A percentile compares a stretch with the other conserved stretches of the same genome.
Conservation (phyloP, 2,888 invertebrate species). For the Mayetiola destructor region DNA sequence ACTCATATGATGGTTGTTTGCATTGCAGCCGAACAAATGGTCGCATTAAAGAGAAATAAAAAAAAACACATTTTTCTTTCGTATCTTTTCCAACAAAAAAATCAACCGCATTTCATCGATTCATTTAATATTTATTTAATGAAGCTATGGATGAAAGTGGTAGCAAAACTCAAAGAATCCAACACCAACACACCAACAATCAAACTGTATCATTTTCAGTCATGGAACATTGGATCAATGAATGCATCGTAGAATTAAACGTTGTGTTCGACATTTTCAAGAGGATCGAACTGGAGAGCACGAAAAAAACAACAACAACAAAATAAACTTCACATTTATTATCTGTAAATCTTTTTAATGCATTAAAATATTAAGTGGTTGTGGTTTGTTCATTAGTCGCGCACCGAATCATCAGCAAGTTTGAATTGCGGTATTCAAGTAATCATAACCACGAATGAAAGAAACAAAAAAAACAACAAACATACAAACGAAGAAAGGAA, state of each 20-base stretch:
- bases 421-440: background rate
- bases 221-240: too few relatives aligned
- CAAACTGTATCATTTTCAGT: too few relatives aligned
- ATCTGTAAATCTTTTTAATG: constrained; percentile 10
- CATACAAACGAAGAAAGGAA: background rate
- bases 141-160: background rate
- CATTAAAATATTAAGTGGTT: constrained; percentile 13
- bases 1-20: too few relatives aligned
- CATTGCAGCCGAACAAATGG: too few relatives aligned
- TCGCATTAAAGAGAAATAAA: too few relatives aligned
- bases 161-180: background rate
- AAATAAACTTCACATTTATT: constrained; percentile 10
- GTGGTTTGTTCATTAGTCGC: constrained; percentile 13
- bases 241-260: too few relatives aligned
- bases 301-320: too few relatives aligned
- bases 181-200: background rate
- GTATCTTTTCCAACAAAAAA: constrained; percentile 7
- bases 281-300: too few relatives aligned
- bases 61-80: background rate
- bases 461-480: background rate
- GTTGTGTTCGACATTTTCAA: too few relatives aligned
- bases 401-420: constrained; percentile 1
- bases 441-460: constrained; percentile 1
- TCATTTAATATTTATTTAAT: constrained; percentile 9
- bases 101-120: constrained; percentile 14